Conservation (phyloP, 2,797 vertebrate genomes). For the Peromyscus eremicus region DNA sequence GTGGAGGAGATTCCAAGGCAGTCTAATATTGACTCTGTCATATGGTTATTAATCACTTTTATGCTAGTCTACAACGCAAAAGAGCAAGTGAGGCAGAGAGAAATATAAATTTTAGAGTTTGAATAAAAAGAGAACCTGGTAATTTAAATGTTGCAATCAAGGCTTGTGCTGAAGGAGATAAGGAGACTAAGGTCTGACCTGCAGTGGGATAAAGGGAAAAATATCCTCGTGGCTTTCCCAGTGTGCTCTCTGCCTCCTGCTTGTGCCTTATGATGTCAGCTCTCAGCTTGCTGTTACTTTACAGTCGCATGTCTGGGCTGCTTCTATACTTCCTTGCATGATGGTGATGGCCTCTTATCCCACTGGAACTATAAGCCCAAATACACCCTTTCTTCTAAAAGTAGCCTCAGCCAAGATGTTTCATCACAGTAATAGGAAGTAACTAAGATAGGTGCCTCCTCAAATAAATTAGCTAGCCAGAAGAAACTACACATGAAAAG, state of each 20-base stretch:
- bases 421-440: background rate
- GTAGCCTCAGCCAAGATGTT: background rate
- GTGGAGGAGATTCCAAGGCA: background rate
- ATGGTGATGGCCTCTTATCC: too few relatives aligned
- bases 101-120: background rate
- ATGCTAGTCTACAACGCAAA: background rate
- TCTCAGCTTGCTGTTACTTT: background rate
- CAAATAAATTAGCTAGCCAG: background rate
- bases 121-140: background rate
- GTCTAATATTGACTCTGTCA: background rate
- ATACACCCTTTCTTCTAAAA: background rate
- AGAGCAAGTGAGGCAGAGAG: background rate
- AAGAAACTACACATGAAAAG: slow-evolving; percentile 21
- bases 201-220: background rate
- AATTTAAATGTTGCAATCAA: too few relatives aligned
- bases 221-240: background rate
- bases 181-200: background rate
- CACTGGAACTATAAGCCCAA: background rate
- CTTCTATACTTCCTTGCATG: too few relatives aligned
- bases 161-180: background rate
- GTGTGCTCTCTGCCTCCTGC: background rate
- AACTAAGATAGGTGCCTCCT: too few relatives aligned
- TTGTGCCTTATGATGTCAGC: too few relatives aligned
- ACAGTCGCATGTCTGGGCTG: background rate
- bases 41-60: background rate